A percentile compares a stretch with the other conserved stretches of the same genome.
Conservation (phyloP, 2,113 vertebrate species). For the Dromaius novaehollandiae region DNA sequence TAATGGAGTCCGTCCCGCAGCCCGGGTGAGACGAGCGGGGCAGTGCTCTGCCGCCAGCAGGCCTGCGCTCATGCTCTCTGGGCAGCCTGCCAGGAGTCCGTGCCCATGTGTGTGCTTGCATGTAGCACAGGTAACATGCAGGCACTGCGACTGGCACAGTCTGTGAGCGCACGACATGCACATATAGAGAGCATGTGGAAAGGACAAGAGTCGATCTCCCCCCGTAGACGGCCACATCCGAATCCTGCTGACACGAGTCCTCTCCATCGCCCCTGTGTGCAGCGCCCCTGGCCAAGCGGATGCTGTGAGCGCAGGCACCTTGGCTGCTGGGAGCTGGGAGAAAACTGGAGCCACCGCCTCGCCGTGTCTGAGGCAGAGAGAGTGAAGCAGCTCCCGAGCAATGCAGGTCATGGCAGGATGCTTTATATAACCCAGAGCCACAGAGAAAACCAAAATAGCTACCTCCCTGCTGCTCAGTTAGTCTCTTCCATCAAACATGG, state of each 20-base stretch:
- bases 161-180: background rate
- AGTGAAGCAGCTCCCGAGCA: constrained; percentile 57
- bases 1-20: background rate
- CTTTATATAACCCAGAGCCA: constrained; percentile 85
- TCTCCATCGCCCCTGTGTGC: rapidly evolving
- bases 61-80: background rate
- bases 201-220: background rate
- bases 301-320: rapidly evolving
- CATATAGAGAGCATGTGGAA: rapidly evolving
- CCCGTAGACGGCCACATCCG: rapidly evolving
- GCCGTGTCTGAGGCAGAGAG: constrained; percentile 34
- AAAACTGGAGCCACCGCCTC: constrained; percentile 27
- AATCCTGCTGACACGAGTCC: background rate
- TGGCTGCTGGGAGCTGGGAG: background rate
- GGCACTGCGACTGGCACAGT: rapidly evolving
- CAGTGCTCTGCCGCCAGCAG: background rate
- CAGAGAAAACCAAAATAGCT: constrained; percentile 89
- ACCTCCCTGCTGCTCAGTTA: constrained; percentile 89
- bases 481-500: constrained; percentile 90
- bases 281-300: background rate
- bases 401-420: constrained; percentile 75
- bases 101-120: background rate
- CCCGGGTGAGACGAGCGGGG: background rate
- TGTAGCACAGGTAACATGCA: background rate
- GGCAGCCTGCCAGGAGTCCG: background rate